These are phyloP conservation scores for Neotoxoptera formosana DNA, from an alignment of 1,140 invertebrate genomes.

Conservation along the genomic window DNA sequence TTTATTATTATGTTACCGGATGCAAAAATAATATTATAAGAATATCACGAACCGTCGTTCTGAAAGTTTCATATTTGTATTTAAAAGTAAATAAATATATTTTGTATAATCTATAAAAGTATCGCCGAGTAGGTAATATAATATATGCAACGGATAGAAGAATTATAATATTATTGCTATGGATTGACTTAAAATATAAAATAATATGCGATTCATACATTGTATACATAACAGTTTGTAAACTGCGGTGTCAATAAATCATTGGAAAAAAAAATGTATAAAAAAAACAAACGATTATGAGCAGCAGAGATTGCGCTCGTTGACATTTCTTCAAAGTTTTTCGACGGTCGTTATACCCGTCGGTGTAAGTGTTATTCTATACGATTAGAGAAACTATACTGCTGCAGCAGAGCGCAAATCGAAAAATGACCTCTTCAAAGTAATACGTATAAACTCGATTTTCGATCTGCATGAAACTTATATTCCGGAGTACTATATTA, in stretches of 20 bases:
- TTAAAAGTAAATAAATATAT: no score
- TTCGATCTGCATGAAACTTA: background rate
- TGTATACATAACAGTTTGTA: background rate
- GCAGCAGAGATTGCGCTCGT: background rate
- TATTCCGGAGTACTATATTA: background rate
- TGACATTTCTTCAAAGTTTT: background rate
- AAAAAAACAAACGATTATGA: background rate
- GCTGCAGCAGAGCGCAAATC: background rate
- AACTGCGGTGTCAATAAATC: background rate
- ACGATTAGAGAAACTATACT: background rate
- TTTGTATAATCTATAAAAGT: background rate
- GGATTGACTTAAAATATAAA: no score
- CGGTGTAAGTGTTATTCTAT: background rate
- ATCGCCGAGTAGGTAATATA: no score
- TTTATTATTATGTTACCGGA: background rate
- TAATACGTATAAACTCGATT: background rate
- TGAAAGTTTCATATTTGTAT: background rate
- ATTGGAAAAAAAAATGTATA: background rate
- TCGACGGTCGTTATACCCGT: background rate
- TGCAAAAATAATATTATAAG: background rate
- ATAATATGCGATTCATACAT: no score
- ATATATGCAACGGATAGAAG: background rate
- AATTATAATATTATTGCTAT: no score
- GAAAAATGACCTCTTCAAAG: background rate
- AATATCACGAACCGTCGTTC: background rate